phyloP scores from a whole-genome alignment of 2,113 vertebrate genomes.

The Cathartes aura region DNA sequence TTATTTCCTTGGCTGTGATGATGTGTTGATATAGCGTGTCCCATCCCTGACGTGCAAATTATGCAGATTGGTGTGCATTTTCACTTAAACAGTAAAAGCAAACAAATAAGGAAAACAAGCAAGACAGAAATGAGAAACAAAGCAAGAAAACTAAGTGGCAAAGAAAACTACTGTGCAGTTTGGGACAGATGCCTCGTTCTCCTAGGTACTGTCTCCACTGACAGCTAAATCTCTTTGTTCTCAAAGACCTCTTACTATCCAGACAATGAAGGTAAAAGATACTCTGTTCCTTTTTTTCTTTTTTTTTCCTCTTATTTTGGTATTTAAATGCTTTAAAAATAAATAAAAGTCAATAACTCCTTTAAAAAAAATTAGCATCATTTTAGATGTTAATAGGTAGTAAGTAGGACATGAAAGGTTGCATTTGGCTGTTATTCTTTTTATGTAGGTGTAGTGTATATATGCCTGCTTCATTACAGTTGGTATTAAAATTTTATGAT shows the following conservation, averaged over 20 bases:
- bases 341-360: neutral
- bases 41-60: neutral
- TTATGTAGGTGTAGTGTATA: neutral
- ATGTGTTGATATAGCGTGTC: neutral
- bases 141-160: neutral
- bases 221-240: constrained; percentile 1
- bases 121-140: neutral
- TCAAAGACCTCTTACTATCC: neutral
- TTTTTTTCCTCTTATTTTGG: neutral
- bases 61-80: neutral
- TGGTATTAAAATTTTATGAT: neutral
- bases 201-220: neutral
- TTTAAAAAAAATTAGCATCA: neutral
- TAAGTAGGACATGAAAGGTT: neutral
- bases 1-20: neutral
- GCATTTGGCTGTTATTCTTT: neutral
- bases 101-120: neutral
- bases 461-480: neutral
- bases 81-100: neutral
- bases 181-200: neutral
- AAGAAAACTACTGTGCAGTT: neutral
- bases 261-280: neutral
- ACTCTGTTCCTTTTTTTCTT: neutral
- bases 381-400: neutral
- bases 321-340: neutral